These are phyloP conservation scores for Porites rus DNA, from an alignment of 92 coral and sea anemone species.

Conservation along the genomic window DNA sequence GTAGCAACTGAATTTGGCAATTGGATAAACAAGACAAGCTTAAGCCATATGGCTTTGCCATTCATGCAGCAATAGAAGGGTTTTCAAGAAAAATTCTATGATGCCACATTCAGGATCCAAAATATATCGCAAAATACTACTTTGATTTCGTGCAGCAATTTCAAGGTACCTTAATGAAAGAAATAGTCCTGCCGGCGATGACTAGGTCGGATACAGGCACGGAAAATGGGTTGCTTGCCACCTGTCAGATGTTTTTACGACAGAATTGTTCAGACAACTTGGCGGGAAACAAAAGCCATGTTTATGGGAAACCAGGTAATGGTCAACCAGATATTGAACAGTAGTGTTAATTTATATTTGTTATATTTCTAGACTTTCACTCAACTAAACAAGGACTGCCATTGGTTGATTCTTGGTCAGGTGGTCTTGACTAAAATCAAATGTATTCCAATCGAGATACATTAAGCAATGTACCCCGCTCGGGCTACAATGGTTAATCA, in stretches of 20 bases:
- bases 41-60: slow-evolving; percentile 64
- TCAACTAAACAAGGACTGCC: too few species aligned
- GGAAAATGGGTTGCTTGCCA: slow-evolving; percentile 69
- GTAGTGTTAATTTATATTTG: too few species aligned
- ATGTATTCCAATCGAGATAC: too few species aligned
- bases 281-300: background rate
- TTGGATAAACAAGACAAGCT: slow-evolving; percentile 68
- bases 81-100: slow-evolving; percentile 63
- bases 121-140: slow-evolving; percentile 63
- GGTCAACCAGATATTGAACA: slow-evolving; percentile 55
- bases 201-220: slow-evolving; percentile 68
- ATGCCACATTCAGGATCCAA: slow-evolving; percentile 62
- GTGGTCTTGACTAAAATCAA: too few species aligned
- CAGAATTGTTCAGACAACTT: slow-evolving; percentile 52
- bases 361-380: too few species aligned
- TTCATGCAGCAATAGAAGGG: slow-evolving; percentile 54
- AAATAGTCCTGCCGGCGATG: slow-evolving; percentile 63
- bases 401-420: too few species aligned
- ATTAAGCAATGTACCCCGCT: too few species aligned
- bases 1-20: slow-evolving; percentile 66
- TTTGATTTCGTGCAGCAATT: slow-evolving; percentile 30
- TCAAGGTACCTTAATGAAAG: slow-evolving; percentile 16
- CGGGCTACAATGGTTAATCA: too few species aligned
- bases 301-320: background rate
- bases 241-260: slow-evolving; percentile 63